Base-by-base conservation (phyloP, 1,140 invertebrate species). In the Drosophila guanche region DNA sequence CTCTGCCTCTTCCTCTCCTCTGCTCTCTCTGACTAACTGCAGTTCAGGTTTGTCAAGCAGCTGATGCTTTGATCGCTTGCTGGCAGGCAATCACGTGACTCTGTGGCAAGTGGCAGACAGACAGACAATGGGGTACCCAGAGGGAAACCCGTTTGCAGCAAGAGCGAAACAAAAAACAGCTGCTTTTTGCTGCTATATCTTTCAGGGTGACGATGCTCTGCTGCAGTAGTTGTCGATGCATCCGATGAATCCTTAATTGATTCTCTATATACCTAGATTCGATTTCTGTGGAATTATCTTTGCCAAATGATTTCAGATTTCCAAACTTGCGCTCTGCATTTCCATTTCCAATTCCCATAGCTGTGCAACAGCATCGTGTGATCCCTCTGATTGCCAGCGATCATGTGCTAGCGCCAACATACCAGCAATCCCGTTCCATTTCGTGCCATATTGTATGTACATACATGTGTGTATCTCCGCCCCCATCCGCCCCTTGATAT, bases 81-180 rank as follows among this genome's bases (percentile, higher is more conserved):
- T 48, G 47, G 23, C 41, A 33, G 37, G n/a, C 27, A 65, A 77
- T 77, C 81, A 86, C 81, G 81, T 85, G 81, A 86, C 81, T 85
- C 61, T 57, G 72, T 80, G 60, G 76, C 80, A 76, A 85, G 55
- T 84, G 52, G 51, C 68, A 54, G 33, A 14, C 8, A 10, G 12
- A 16, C 20, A 60, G 20, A 45, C 45, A 45, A 2, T 29, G 6
- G 27, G 5, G 27, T 6, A 6, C 27, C 7, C 4, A 33, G 8
- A 20, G 5, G 3, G 42, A 80, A 83, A 81, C 78, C 73, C 22
- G 78, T 81, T 81, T 81, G 22, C 72, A 56, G 53, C 42, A 37
- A 46, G 47, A 37, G 3, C 33, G 33, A 46, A 54, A 14, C 4
- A 33, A 25, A 37, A 6, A 65, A 68, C 65, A 69, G 66, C 66